Base-by-base conservation (phyloP, 2,113 vertebrate species). In the Gallinago paraguaiae region DNA sequence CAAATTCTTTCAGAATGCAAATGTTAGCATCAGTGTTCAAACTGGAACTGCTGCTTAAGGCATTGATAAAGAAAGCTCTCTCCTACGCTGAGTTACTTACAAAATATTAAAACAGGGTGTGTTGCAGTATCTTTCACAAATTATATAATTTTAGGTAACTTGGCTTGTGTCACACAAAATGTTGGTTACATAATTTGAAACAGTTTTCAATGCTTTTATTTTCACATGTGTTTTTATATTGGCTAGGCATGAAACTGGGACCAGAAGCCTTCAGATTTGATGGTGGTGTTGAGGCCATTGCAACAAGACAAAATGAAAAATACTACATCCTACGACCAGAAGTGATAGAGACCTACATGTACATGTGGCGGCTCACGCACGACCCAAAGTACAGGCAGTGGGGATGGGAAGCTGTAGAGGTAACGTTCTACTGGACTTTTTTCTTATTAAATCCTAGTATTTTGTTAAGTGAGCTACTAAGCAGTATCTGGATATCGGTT, bases 391-490 rank as follows among this genome's bases (percentile, higher is more conserved):
- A 99, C 97, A 98, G 99, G 39, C 98, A 99, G 82, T 99, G 99
- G 99, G 99, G 99, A 95, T 99, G 99, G 99, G 99, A 99, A 98
- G 99, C 99, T 13, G 98, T 99, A 16, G 98, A 99, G 99, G 99
- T 99, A 97, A 83, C 23, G 23, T 88, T 20, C 28, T 82, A 3
- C 18, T 76, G 19, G n/a, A 77, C 24, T 82, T 60, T 17, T 53
- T 50, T 25, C 13, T 37, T 65, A 15, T 57, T 72, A 68, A 56
- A 53, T 67, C 35, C 31, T 37, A n/a, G 7, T 13, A 23, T 23
- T 39, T 67, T 63, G 25, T 59, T 61, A 90, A 65, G n/a, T 53
- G 24, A 92, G 28, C 45, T 90, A 7, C 13, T 76, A 41, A 71
- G 60, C 15, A 9, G 8, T 15, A 61, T 2, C 27, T 71, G 76